Evolutionary conservation across 2,888 invertebrate species (phyloP).

Genomic region (Tanaodytes sp.): DNA sequence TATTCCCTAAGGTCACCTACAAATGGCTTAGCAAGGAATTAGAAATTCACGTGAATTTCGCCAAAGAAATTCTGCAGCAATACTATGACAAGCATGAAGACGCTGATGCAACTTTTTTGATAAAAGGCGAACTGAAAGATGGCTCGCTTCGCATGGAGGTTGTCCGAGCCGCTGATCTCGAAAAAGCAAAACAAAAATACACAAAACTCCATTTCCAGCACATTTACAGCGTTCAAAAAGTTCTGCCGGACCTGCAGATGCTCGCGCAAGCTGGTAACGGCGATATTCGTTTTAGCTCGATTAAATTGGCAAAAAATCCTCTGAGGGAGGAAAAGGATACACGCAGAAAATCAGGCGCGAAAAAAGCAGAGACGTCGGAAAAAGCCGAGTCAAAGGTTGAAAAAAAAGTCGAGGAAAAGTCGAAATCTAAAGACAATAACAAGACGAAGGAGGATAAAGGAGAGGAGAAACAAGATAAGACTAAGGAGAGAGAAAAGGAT

Average conservation of each 20-base stretch:
- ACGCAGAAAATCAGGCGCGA: conserved; percentile 6
- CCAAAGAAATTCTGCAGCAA: conserved; percentile 70
- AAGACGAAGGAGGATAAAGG: background rate
- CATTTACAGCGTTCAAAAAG: conserved; percentile 72
- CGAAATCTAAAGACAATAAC: conserved; percentile 22
- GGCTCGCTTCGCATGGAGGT: conserved; percentile 67
- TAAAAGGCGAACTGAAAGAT: conserved; percentile 67
- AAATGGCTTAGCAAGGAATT: conserved; percentile 73
- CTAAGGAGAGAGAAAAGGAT: conserved; percentile 10
- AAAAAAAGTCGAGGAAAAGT: conserved; percentile 22
- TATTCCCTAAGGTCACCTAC: conserved; percentile 73
- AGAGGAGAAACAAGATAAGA: conserved; percentile 25
- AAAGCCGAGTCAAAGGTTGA: conserved; percentile 26
- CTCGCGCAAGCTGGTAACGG: conserved; percentile 63
- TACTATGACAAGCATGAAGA: conserved; percentile 63
- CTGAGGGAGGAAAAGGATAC: conserved; percentile 12
- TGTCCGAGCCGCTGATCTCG: conserved; percentile 67
- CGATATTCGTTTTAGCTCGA: conserved; percentile 64
- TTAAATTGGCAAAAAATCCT: conserved; percentile 59
- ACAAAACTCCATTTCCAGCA: conserved; percentile 69
- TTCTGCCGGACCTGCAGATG: conserved; percentile 61
- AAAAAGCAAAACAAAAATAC: conserved; percentile 65
- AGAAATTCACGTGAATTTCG: conserved; percentile 72
- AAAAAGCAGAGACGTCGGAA: conserved; percentile 24
- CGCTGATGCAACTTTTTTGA: conserved; percentile 64